Evolutionary conservation across 2,888 invertebrate genomes (phyloP).

Genomic region (Harpagoxenus sublaevis): DNA sequence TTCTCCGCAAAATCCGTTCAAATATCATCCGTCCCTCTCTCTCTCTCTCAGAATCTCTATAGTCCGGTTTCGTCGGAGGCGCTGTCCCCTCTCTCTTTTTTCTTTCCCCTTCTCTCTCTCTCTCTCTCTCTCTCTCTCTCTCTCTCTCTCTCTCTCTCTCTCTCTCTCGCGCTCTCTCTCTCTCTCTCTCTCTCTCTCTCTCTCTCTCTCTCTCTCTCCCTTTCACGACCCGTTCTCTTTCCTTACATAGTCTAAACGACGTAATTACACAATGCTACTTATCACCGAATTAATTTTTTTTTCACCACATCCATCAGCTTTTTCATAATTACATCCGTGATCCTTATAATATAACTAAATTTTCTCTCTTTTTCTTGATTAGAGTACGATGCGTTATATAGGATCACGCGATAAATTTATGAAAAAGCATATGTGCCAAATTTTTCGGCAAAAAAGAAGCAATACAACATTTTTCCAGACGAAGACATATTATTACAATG

Average conservation of each 20-base stretch:
- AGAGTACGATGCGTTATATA: slow-evolving; percentile 21
- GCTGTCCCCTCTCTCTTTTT: slow-evolving; percentile 67
- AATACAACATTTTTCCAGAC: slow-evolving; percentile 72
- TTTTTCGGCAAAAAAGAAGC: slow-evolving; percentile 69
- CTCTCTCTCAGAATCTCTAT: slow-evolving; percentile 69
- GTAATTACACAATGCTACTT: slow-evolving; percentile 76
- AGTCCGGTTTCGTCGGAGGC: slow-evolving; percentile 73
- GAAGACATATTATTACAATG: slow-evolving; percentile 61
- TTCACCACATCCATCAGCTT: slow-evolving; percentile 51
- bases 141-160: slow-evolving; percentile 50
- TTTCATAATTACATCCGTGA: slow-evolving; percentile 66
- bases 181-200: slow-evolving; percentile 57
- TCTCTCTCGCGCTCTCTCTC: slow-evolving; percentile 44
- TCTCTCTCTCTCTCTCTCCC: slow-evolving; percentile 44
- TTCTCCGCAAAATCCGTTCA: slow-evolving; percentile 73
- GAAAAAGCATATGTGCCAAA: slow-evolving; percentile 69
- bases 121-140: slow-evolving; percentile 50
- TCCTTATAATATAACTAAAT: slow-evolving; percentile 18
- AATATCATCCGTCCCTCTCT: slow-evolving; percentile 71
- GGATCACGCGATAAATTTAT: slow-evolving; percentile 68
- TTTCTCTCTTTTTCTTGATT: slow-evolving; percentile 9
- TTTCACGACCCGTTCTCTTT: slow-evolving; percentile 43
- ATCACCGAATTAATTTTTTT: slow-evolving; percentile 69
- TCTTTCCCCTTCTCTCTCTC: slow-evolving; percentile 53
- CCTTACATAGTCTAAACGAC: slow-evolving; percentile 67